These are phyloP conservation scores for Neelides sp. DNA, from an alignment of 1,140 invertebrate genomes.

Conservation along the genomic window DNA sequence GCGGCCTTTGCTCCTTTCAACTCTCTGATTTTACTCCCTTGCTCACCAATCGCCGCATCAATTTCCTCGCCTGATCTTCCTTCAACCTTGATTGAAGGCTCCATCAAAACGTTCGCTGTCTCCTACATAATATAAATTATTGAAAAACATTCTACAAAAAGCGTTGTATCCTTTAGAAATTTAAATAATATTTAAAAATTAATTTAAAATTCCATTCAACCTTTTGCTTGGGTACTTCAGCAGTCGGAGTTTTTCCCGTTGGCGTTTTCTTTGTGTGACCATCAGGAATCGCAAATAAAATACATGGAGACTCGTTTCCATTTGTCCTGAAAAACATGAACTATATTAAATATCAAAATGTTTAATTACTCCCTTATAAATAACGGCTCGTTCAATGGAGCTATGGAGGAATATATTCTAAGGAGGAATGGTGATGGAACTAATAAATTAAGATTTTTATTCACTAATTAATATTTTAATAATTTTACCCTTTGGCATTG, in stretches of 20 bases:
- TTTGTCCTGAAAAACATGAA: constrained; percentile 42
- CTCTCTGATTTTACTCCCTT: constrained; percentile 59
- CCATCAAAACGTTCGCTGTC: too few relatives aligned
- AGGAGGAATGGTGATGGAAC: background rate
- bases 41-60: constrained; percentile 46
- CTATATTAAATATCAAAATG: constrained; percentile 6
- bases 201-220: too few relatives aligned
- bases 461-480: background rate
- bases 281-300: constrained; percentile 86
- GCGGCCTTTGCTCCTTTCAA: constrained; percentile 52
- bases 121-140: too few relatives aligned
- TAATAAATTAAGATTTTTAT: background rate
- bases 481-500: constrained; percentile 37
- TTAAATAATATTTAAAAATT: too few relatives aligned
- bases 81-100: too few relatives aligned
- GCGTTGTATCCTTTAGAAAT: too few relatives aligned
- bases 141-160: too few relatives aligned
- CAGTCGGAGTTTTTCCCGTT: constrained; percentile 33
- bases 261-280: constrained; percentile 70
- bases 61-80: too few relatives aligned
- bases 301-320: constrained; percentile 55
- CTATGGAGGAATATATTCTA: constrained; percentile 2
- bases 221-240: constrained; percentile 7
- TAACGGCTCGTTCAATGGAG: too few relatives aligned
- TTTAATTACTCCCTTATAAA: too few relatives aligned